phyloP scores from a whole-genome alignment of 2,888 invertebrate species.

The Caenorhabditis wallacei region DNA sequence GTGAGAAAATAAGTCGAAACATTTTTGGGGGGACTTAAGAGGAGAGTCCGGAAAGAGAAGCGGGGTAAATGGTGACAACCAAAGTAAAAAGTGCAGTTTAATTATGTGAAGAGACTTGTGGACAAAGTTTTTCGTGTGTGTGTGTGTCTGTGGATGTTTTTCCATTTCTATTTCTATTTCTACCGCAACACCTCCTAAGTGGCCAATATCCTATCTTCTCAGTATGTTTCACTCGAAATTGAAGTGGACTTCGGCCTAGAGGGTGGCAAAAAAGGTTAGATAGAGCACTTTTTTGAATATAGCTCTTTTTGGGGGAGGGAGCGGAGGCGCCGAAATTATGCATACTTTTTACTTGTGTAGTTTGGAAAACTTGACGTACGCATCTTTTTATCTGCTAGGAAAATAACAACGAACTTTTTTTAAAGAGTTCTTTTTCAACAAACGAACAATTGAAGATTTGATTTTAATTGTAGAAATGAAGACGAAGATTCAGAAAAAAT shows the following conservation, averaged over 20 bases:
- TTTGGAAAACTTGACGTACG: conserved; percentile 14
- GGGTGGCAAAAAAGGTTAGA: conserved; percentile 5
- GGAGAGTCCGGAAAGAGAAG: conserved; percentile 8
- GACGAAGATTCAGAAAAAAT: not conserved
- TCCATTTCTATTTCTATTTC: conserved; percentile 32
- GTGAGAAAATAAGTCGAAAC: conserved; percentile 32
- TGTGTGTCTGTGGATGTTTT: conserved; percentile 31
- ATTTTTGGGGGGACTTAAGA: not conserved
- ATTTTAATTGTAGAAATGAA: conserved; percentile 1
- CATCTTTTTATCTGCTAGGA: conserved; percentile 7
- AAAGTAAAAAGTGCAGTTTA: conserved; percentile 61
- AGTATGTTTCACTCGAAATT: conserved; percentile 44
- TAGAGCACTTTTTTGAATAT: conserved; percentile 5
- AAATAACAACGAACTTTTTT: conserved; percentile 2
- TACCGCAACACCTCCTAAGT: conserved; percentile 28
- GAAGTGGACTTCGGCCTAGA: conserved; percentile 28
- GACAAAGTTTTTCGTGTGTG: conserved; percentile 15
- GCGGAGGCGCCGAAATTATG: conserved; percentile 33
- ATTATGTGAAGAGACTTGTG: conserved; percentile 44
- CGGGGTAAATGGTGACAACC: conserved; percentile 49
- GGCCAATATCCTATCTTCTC: conserved; percentile 43
- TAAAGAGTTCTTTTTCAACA: not conserved
- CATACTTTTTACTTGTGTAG: conserved; percentile 22
- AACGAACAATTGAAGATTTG: conserved; percentile 16
- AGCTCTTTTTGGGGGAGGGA: conserved; percentile 1